Evolutionary conservation across 1,140 invertebrate species (phyloP), one percentile per base, ranked within the genome.

Genomic region (Ceratoteleas bidentatus): DNA sequence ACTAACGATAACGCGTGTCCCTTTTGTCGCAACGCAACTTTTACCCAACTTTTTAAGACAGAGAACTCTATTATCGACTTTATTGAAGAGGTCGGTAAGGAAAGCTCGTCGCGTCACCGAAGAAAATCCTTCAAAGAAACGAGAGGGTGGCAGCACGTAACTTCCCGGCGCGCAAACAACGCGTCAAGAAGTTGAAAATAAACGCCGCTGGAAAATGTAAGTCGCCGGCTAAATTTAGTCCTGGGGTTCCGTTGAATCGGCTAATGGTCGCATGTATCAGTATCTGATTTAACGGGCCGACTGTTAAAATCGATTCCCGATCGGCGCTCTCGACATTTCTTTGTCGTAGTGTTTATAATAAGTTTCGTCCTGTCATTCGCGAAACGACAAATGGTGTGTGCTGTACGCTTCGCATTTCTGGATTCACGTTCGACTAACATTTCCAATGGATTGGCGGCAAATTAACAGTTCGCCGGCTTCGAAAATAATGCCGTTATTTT

Each of bases 201-300:
- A 88, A 86, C 84, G 75, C 70, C 81, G 75, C 87, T 88, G 87
- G 87, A 88, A 86, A 86, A 86, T 87, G 75, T 80, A 87, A 86
- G 87, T 52, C 81, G 84, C 56, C 47, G 47, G 75, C 82, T 86
- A 85, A 85, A 83, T 83, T 75, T 85, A 85, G 75, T 74, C 13
- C 49, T 77, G 83, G 72, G 83, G 83, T 80, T 84, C 68, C 70
- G 83, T 77, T 74, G 81, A 64, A 84, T 81, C 81, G 58, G 45
- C 68, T 72, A 84, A 81, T 81, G 74, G 66, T 72, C 58, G 62
- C 68, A 66, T 74, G 83, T 85, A 86, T 85, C 84, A 85, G 86
- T 87, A 84, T 84, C 83, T 77, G 75, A 86, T 86, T 85, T 68
- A 81, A 75, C 79, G 70, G 40, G 77, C 78, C 45, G 56, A 72